phyloP scores from a whole-genome alignment of 2,113 vertebrate genomes.

The Sceloporus tristichus region DNA sequence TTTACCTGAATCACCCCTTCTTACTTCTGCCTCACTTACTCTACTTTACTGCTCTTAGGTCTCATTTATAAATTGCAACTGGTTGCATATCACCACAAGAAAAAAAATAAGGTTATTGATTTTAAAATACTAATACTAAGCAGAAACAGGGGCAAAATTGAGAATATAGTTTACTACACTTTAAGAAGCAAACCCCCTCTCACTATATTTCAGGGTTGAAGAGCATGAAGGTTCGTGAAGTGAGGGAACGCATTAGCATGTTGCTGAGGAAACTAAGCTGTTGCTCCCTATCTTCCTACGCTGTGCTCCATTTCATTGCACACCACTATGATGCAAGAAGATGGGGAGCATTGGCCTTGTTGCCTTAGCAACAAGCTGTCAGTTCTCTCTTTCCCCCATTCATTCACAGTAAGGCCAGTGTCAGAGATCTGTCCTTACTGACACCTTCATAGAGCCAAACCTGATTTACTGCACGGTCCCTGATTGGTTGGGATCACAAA shows the following conservation, averaged over 20 bases:
- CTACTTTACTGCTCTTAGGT: not conserved
- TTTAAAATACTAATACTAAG: not conserved
- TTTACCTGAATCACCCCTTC: too few species aligned
- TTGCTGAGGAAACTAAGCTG: constrained; percentile 5
- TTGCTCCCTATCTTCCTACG: not conserved
- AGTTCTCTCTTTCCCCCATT: not conserved
- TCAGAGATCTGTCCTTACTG: not conserved
- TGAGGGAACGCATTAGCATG: not conserved
- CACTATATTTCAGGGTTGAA: not conserved
- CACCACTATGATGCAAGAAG: not conserved
- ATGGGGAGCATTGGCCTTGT: not conserved
- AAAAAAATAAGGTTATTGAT: not conserved
- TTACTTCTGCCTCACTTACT: not conserved
- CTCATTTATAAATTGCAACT: not conserved
- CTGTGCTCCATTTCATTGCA: not conserved
- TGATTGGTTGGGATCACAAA: not conserved
- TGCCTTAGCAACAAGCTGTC: not conserved
- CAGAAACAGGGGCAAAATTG: not conserved
- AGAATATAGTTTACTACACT: not conserved
- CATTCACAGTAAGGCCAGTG: not conserved
- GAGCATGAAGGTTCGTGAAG: not conserved
- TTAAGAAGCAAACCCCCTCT: not conserved
- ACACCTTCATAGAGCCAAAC: not conserved
- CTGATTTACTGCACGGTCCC: not conserved
- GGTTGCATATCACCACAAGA: not conserved